Evolutionary conservation across 2,888 invertebrate species (phyloP), one percentile per base, ranked within the genome.

Genomic region (Spodoptera littoralis): DNA sequence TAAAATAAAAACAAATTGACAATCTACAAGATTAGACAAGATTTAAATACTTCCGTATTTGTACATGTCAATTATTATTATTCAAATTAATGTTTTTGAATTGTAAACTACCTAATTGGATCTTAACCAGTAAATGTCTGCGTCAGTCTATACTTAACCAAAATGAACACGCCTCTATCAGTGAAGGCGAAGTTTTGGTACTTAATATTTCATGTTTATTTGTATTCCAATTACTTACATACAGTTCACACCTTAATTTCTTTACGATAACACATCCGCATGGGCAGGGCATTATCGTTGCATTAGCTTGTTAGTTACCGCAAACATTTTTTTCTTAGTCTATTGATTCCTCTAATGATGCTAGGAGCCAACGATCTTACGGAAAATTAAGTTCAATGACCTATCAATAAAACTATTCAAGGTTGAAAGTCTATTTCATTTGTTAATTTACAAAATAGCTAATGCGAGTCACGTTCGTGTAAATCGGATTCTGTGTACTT

Each of bases 281-380:
- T 11, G 36, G n/a, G 11, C 13, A 24, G 24, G 45, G 43, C 54
- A 56, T 70, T 64, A 58, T 60, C 60, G 65, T 66, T 61, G 49
- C 62, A 60, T 47, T 55, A 2, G 13, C 3, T 48, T 41, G 18
- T 60, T 44, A 24, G 36, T 54, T 44, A 65, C 58, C 48, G 41
- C 56, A 62, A 59, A 65, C 41, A 45, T 49, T 24, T 63, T 62
- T 78, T 60, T 63, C 24, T 48, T 43, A 42, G 8, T 46, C 75
- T 73, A 76, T 81, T 79, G 76, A 81, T 79, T 70, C 59, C 68
- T 48, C 65, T 85, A 83, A 84, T 77, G 73, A 81, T 64, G 60
- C 57, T 43, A 45, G 51, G 60, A 72, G 63, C 44, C 67, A 76
- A 56, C 51, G 73, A 57, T 49, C 70, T 46, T 58, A 45, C 51